Evolutionary conservation across 2,113 vertebrate genomes (phyloP).

Genomic region (Hemibagrus wyckioides): DNA sequence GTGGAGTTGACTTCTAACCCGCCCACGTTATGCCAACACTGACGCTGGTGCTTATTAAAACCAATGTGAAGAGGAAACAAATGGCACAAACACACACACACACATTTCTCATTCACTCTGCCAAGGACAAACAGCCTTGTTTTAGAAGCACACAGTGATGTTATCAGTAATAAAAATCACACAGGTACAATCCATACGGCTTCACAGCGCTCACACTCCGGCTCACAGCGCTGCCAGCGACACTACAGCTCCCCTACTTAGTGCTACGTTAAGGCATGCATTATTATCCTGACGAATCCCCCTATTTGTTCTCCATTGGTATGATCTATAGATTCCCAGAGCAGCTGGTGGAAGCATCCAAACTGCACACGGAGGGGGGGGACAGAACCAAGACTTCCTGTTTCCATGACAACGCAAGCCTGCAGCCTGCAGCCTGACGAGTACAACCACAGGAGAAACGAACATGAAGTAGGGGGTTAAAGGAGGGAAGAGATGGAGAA

Average conservation of each 20-base stretch:
- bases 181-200: slow-evolving; percentile 18
- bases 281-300: neutral
- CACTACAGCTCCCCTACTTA: slow-evolving; percentile 24
- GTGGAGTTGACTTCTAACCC: slow-evolving; percentile 20
- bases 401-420: slow-evolving; percentile 58
- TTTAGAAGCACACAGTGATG: neutral
- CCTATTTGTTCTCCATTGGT: slow-evolving; percentile 9
- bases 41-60: slow-evolving; percentile 23
- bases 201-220: neutral
- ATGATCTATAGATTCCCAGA: slow-evolving; percentile 18
- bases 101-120: slow-evolving; percentile 7
- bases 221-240: neutral
- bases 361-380: neutral
- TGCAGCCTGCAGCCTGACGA: slow-evolving; percentile 41
- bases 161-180: neutral
- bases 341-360: slow-evolving; percentile 25
- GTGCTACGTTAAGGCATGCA: slow-evolving; percentile 1
- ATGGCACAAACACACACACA: slow-evolving; percentile 19
- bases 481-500: slow-evolving; percentile 9
- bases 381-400: slow-evolving; percentile 38
- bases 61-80: slow-evolving; percentile 15
- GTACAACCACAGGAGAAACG: slow-evolving; percentile 41
- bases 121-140: neutral
- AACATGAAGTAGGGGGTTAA: slow-evolving; percentile 7
- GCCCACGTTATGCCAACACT: slow-evolving; percentile 13